phyloP scores from a whole-genome alignment of 2,888 invertebrate species.

The Agapostemon virescens region DNA sequence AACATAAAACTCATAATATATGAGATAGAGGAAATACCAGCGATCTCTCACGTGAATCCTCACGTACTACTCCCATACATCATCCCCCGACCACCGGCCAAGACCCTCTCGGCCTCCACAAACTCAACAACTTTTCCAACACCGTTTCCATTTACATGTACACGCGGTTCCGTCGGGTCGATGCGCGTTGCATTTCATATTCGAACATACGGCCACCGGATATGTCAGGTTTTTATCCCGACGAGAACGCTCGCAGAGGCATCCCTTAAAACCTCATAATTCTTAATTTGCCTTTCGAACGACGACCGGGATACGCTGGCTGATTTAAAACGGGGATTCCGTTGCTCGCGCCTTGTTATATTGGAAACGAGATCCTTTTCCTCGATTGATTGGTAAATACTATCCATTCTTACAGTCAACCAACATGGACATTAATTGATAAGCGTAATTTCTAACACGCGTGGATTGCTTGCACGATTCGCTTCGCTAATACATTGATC shows the following conservation, averaged over 20 bases:
- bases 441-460: background rate
- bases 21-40: conserved; percentile 75
- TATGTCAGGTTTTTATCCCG: conserved; percentile 38
- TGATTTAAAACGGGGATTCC: conserved; percentile 1
- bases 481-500: no score
- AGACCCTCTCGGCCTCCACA: conserved; percentile 51
- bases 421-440: background rate
- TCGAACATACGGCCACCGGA: conserved; percentile 38
- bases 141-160: conserved; percentile 61
- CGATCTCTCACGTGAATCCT: conserved; percentile 74
- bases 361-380: background rate
- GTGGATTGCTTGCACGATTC: background rate
- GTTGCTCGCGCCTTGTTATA: background rate
- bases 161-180: conserved; percentile 26
- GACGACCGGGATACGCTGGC: background rate
- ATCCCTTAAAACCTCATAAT: conserved; percentile 1
- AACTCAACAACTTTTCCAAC: conserved; percentile 67
- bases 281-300: conserved; percentile 19
- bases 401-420: background rate
- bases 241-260: background rate
- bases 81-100: conserved; percentile 61
- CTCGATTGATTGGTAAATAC: background rate
- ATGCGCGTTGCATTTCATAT: conserved; percentile 57
- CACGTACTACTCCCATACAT: conserved; percentile 71
- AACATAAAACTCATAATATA: conserved; percentile 76